Conservation (phyloP, 2,797 vertebrate genomes). For the Semaprochilodus insignis region DNA sequence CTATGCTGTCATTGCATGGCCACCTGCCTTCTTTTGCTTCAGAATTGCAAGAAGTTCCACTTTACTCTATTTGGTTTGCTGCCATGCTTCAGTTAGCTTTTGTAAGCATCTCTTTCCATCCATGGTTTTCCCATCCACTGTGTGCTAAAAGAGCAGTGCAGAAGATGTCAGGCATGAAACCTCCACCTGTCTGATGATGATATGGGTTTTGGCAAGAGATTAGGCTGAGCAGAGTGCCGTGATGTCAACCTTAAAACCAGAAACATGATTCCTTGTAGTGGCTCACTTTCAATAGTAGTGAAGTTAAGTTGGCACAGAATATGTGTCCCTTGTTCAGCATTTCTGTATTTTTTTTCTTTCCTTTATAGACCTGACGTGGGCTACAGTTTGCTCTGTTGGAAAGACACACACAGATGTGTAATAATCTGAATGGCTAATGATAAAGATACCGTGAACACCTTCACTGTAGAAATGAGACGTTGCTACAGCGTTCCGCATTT, state of each 20-base stretch:
- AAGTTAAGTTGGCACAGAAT: neutral
- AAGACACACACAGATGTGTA: neutral
- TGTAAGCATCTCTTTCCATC: constrained; percentile 10
- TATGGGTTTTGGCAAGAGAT: neutral
- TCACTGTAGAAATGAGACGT: neutral
- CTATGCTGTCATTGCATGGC: constrained; percentile 55
- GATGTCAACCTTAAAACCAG: neutral
- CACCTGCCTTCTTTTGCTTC: neutral
- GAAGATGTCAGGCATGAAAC: constrained; percentile 14
- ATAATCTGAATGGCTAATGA: neutral
- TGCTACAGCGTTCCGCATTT: neutral
- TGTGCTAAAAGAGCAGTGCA: neutral
- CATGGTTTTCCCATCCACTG: neutral
- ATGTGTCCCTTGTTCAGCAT: neutral
- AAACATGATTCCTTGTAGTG: neutral
- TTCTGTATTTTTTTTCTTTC: neutral
- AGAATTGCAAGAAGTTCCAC: neutral
- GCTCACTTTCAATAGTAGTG: neutral
- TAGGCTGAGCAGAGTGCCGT: neutral
- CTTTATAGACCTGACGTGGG: neutral
- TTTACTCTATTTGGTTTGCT: constrained; percentile 22
- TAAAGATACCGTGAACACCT: neutral
- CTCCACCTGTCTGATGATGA: constrained; percentile 1
- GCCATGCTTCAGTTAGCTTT: neutral
- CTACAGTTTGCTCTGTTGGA: neutral